These are phyloP conservation scores for Hippoglossus hippoglossus DNA, from an alignment of 2,797 vertebrate genomes.

Conservation along the genomic window DNA sequence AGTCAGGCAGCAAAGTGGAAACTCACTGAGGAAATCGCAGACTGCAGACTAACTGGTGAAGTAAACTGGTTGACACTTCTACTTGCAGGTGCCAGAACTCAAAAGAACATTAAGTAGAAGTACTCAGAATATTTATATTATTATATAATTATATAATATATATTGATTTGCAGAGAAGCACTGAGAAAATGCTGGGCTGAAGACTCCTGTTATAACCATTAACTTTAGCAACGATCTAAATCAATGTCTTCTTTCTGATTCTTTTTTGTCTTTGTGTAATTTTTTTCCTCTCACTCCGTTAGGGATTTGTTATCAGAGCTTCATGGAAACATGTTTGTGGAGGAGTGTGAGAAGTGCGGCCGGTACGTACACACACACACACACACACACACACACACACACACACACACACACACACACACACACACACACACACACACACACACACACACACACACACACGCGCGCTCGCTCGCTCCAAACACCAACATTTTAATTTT, in stretches of 20 bases:
- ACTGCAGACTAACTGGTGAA: slow-evolving; percentile 6
- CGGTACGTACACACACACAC: slow-evolving; percentile 84
- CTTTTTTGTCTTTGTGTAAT: slow-evolving; percentile 8
- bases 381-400: not conserved
- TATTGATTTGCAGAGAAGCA: not conserved
- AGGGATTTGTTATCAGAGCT: slow-evolving; percentile 95
- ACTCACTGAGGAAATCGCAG: slow-evolving; percentile 47
- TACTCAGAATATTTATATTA: slow-evolving; percentile 42
- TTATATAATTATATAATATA: too few relatives aligned
- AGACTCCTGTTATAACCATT: not conserved
- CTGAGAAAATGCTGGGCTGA: not conserved
- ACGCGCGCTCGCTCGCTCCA: too few relatives aligned
- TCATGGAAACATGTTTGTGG: slow-evolving; percentile 99
- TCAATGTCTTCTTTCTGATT: slow-evolving; percentile 26
- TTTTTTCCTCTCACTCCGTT: slow-evolving; percentile 33
- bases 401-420: not conserved
- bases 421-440: slow-evolving; percentile 4
- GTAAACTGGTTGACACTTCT: slow-evolving; percentile 29
- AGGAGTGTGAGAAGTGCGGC: slow-evolving; percentile 95
- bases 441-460: too few relatives aligned
- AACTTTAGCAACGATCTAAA: slow-evolving; percentile 8
- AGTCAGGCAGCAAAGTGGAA: slow-evolving; percentile 10
- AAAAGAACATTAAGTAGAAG: slow-evolving; percentile 12
- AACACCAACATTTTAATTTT: slow-evolving; percentile 1
- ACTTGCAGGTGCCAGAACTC: not conserved